phyloP scores from a whole-genome alignment of 2,797 vertebrate genomes.

The Alfaro cultratus region DNA sequence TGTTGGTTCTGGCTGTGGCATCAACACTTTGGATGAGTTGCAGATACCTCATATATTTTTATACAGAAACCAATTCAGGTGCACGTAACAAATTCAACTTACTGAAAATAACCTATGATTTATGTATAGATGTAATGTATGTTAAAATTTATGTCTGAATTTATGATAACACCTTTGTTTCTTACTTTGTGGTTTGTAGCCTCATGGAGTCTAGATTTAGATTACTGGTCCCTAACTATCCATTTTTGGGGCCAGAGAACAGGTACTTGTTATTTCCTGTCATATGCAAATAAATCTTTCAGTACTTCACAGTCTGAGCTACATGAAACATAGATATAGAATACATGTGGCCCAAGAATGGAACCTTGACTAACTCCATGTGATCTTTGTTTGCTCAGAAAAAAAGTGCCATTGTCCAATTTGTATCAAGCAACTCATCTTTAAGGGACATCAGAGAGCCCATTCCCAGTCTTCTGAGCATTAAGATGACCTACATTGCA shows the following conservation, averaged over 20 bases:
- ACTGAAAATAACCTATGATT: too few relatives aligned
- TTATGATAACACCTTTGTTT: neutral
- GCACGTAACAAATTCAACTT: neutral
- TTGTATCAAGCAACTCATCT: constrained; percentile 33
- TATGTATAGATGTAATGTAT: too few relatives aligned
- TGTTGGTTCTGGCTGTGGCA: too few relatives aligned
- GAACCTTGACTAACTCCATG: neutral
- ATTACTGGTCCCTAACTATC: neutral
- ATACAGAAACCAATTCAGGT: neutral
- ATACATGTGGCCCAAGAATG: neutral
- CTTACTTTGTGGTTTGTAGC: neutral
- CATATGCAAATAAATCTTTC: neutral
- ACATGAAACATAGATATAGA: neutral
- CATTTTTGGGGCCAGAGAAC: neutral
- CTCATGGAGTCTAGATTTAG: neutral
- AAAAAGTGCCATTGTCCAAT: neutral
- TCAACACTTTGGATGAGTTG: neutral
- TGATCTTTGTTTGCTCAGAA: neutral
- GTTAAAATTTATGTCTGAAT: neutral
- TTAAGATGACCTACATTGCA: constrained; percentile 51
- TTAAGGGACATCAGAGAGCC: constrained; percentile 41
- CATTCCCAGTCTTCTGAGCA: constrained; percentile 47
- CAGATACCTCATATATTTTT: neutral
- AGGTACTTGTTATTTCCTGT: neutral
- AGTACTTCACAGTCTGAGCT: neutral